phyloP scores from a whole-genome alignment of 2,888 invertebrate species.

The Hypsopygia costalis region DNA sequence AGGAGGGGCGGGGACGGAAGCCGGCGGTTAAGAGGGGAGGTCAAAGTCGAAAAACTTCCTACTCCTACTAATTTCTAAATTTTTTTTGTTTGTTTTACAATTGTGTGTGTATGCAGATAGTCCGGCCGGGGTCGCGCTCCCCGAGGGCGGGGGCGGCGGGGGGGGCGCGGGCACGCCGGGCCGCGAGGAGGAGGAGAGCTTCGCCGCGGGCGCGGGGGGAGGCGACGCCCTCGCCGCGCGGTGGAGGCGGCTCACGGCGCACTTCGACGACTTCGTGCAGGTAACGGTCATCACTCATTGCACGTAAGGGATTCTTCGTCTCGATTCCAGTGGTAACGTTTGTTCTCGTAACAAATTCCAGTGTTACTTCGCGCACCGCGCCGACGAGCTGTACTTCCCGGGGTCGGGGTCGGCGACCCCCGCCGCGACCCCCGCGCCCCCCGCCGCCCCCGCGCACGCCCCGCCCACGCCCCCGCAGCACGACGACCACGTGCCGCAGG shows the following conservation, averaged over 20 bases:
- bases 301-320: too few species aligned
- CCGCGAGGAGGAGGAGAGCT: slow-evolving; percentile 55
- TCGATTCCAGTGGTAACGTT: too few species aligned
- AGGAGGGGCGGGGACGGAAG: too few species aligned
- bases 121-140: not conserved
- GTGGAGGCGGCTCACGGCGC: slow-evolving; percentile 88
- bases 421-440: slow-evolving; percentile 30
- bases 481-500: slow-evolving; percentile 38
- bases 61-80: too few species aligned
- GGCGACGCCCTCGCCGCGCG: slow-evolving; percentile 82
- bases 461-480: slow-evolving; percentile 11
- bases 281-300: slow-evolving; percentile 29
- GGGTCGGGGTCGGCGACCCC: slow-evolving; percentile 38
- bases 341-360: too few species aligned
- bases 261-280: slow-evolving; percentile 93
- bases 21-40: too few species aligned
- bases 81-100: too few species aligned
- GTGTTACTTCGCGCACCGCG: slow-evolving; percentile 90
- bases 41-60: too few species aligned
- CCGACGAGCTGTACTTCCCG: slow-evolving; percentile 85
- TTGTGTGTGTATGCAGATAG: not conserved
- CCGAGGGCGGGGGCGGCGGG: slow-evolving; percentile 7
- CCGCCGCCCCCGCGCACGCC: slow-evolving; percentile 11
- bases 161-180: slow-evolving; percentile 22
- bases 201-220: slow-evolving; percentile 38